Base-by-base conservation (phyloP, 2,113 vertebrate species). In the Nothoprocta perdicaria region DNA sequence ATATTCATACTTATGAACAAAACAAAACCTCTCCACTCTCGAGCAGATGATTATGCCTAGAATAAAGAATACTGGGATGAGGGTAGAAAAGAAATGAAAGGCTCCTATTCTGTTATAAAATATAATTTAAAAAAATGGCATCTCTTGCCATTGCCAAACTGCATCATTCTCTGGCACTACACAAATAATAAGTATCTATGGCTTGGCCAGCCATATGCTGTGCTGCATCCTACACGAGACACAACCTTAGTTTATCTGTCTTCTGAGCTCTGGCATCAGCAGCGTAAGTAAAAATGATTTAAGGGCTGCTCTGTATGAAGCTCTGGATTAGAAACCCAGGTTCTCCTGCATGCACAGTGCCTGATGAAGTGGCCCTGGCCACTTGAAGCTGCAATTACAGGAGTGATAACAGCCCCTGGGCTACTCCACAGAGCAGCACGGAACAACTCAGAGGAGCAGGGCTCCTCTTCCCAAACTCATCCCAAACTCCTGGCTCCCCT, bases 191-290 rank as follows among this genome's bases (percentile, higher is more conserved):
- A 87, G 29, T 8, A 11, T 12, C 8, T 26, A 5, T 55, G 69
- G 14, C 15, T 88, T 81, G 4, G 65, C 22, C 6, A 29, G 24
- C 33, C 41, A 11, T 16, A 10, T 6, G 57, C 24, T 43, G 45
- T 0, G 0, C 41, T 3, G 3, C 57, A 60, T 6, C 3, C 31
- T 35, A 5, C 0, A 2, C 74, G 23, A 71, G 46, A 12, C 10
- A 57, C 0, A 57, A 31, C 22, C 27, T 60, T 38, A 68, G 22
- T 22, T 27, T n/a, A 0, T 13, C 19, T 52, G 55, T 53, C 45
- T 73, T n/a, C 41, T 35, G n/a, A 68, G 18, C 7, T 24, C 50
- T 82, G 45, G 10, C 17, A 66, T 35, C 23, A 41, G 40, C 50
- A 77, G 13, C 3, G 1, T 19, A 66, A 65, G 12, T 41, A 27